Evolutionary conservation across 2,888 invertebrate genomes (phyloP), one percentile per base, ranked within the genome.

Genomic region (Andrena minutula): DNA sequence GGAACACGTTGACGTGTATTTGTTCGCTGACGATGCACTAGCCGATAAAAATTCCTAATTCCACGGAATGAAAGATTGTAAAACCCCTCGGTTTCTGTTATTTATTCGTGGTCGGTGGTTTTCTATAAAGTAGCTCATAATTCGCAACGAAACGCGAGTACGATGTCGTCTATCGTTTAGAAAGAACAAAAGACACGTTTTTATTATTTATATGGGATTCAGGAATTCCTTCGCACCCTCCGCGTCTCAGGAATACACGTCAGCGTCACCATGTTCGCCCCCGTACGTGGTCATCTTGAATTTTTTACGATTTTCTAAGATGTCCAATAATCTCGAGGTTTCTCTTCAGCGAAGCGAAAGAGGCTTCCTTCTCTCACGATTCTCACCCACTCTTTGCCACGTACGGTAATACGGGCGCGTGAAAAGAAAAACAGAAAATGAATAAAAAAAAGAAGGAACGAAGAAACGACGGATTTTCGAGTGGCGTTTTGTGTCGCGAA

Each of bases 1-100:
- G 3, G 16, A 60, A 69, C 69, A 51, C 82, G 73, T 80, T 74
- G 72, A 73, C 80, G 80, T 82, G 80, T 80, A 73, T 77, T 69
- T 49, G 23, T 3, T 58, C 68, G 30, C 41, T 12, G 41, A 41
- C 16, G 41, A 41, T 41, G 41, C 41, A 12, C 41, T 12, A 41
- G 23, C 10, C 30, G 20, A 35, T 23, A 12, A 20, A 49, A 16
- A 28, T 41, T 35, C 20, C 20, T 3, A 41, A 41, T 41, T 41
- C 41, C 41, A 16, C 41, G 41, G 41, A 41, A 41, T 41, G 16
- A 41, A 41, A 12, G 16, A 41, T 41, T 41, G 16, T 41, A 41
- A 41, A 41, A 16, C 41, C 41, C 41, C 12, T 16, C 41, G 41
- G 4, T 41, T 41, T 41, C 41, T 4, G 41, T 41, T 41, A 41